Base-by-base conservation (phyloP, 2,888 invertebrate genomes). In the Scaptomyza flava region DNA sequence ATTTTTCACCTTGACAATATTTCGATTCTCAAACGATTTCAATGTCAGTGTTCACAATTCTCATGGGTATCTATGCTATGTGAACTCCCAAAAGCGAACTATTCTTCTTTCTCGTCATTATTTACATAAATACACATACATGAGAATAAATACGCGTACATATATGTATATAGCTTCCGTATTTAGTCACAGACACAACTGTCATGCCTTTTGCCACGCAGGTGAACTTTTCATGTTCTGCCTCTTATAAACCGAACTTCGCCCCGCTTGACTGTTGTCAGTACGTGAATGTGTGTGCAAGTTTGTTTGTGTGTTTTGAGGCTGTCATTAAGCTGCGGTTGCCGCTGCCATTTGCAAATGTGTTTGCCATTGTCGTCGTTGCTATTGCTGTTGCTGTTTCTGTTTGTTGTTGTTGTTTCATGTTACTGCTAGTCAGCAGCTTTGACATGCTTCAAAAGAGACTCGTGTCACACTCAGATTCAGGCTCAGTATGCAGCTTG, bases 251-350 rank as follows among this genome's bases (percentile, higher is more conserved):
- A 27, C 66, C 66, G 30, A 51, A 30, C 57, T 27, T 31, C 9
- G 14, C 9, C 47, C 34, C 36, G 23, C 31, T 5, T 38, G 30
- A 38, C 38, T 61, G 38, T 2, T 31, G 12, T 27, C 20, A 33
- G 17, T 20, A 27, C 1, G 20, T 11, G 12, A 6, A 5, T 43
- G 12, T 52, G 51, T 52, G 41, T 45, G 45, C 45, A 27, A 52
- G 31, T 51, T 36, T 63, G 36, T 48, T 27, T 65, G 63, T 50
- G 50, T 63, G 46, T 61, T 68, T 65, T 71, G 77, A 70, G 78
- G 63, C 75, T 83, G 86, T 86, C 82, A 83, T 83, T 83, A 82
- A 86, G 81, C 81, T 86, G 86, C 74, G 86, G 82, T 83, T 86
- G 74, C 77, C 65, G 70, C 81, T 86, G 83, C 83, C 87, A 86